phyloP scores from a whole-genome alignment of 2,113 vertebrate genomes.

The Phylloscopus trochiloides region DNA sequence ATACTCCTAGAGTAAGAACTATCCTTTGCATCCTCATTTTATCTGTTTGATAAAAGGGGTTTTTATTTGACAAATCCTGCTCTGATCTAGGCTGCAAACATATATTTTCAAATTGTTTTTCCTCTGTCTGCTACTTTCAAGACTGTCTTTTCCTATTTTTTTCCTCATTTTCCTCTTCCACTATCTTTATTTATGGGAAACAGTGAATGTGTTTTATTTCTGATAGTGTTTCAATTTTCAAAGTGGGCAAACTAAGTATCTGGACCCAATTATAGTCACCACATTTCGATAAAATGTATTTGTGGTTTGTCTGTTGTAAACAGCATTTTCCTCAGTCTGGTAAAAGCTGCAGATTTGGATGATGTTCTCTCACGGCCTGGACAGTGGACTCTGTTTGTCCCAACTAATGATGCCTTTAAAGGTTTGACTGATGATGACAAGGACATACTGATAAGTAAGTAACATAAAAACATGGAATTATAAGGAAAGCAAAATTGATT shows the following conservation, averaged over 20 bases:
- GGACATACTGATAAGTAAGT: conserved; percentile 82
- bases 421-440: conserved; percentile 82
- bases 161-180: background rate
- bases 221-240: no score
- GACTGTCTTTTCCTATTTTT: no score
- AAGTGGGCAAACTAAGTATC: background rate
- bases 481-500: background rate
- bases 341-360: conserved; percentile 88
- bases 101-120: background rate
- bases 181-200: background rate
- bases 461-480: background rate
- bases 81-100: background rate
- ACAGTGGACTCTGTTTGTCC: conserved; percentile 90
- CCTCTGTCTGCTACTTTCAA: background rate
- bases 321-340: conserved; percentile 90
- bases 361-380: conserved; percentile 84
- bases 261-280: background rate
- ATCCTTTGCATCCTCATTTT: background rate
- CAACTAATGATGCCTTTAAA: conserved; percentile 91
- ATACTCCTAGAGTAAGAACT: background rate
- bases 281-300: background rate
- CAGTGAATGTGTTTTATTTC: background rate
- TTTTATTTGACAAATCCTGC: background rate
- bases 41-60: background rate
- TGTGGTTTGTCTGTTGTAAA: background rate